Base-by-base conservation (phyloP, 2,888 invertebrate species). In the Thalpophila matura region DNA sequence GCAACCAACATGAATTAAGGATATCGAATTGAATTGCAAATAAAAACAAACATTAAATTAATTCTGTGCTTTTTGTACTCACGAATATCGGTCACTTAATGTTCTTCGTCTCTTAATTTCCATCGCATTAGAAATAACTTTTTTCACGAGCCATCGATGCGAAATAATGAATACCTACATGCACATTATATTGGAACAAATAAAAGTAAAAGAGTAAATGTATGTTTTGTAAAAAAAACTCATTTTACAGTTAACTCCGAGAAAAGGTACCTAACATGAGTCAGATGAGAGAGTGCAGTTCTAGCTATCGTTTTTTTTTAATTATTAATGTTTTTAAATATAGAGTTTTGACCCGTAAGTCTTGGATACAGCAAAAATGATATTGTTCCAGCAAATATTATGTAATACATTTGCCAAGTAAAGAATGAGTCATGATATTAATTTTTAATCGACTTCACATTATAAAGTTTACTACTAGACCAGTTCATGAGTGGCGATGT, bases 1-100 rank as follows among this genome's bases (percentile, higher is more conserved):
- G 77, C 58, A 77, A 80, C 60, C 55, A 57, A 70, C 64, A 78
- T 73, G 75, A 77, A 80, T 75, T 77, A 72, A 61, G 70, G 77
- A 79, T 80, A 69, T 69, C 63, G 43, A 54, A 78, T 78, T 69
- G 72, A 80, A 80, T 78, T 74, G 62, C 77, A 73, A 77, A 77
- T 74, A 72, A 69, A 65, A 71, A 66, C 38, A 58, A 56, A 57
- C 61, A 63, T 71, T 66, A 65, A 76, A 80, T 74, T 61, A 71
- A 64, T 71, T 64, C 76, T 50, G 57, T 50, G 55, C 50, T 79
- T 66, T 74, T 77, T 77, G 64, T 42, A 40, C 38, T 38, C 37
- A 54, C 59, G 55, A 65, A 73, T 67, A 62, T 63, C 59, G 61
- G 54, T 61, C 72, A 72, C 64, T 74, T 69, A 69, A 77, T 47